Base-by-base conservation (phyloP, 1,140 invertebrate species). In the Nephotettix cincticeps region DNA sequence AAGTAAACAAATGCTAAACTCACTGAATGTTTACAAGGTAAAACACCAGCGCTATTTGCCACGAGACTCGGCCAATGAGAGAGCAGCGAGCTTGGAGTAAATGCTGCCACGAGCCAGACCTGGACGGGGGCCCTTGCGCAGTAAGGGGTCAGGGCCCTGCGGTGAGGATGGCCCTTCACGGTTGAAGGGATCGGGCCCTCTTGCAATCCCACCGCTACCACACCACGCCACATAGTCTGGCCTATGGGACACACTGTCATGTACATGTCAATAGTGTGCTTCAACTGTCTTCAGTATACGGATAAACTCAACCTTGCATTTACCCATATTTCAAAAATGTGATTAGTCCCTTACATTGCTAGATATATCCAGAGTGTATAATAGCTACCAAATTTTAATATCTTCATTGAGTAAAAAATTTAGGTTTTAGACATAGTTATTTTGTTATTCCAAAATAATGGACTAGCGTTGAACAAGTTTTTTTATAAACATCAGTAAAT, bases 161-260 rank as follows among this genome's bases (percentile, higher is more conserved):
- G 88, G 81, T 72, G 84, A 78, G 74, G 81, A 84, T 65, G 75
- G 74, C 67, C 81, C 81, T 13, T 76, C 75, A 19, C 87, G 74
- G 9, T 89, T 75, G 23, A 71, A 78, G 25, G 77, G 29, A 78
- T 90, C 84, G 0, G 85, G 78, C 0, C 89, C 89, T 71, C 82
- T 80, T 0, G 85, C 74, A 13, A 88, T 77, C 71, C 78, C 80
- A 6, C 85, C 81, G 13, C 89, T 85, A 19, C 89, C 89, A 73
- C 87, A 86, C 89, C 89, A 91, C 13, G 88, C 86, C 17, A 89
- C 83, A 79, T 91, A 91, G 76, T 90, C 89, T 27, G 86, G 85
- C 66, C 89, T 91, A 68, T 58, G 40, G 30, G 47, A 54, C 36
- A 69, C 28, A 69, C 29, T 69, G 47, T 47, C 40, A 58, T 36